These are phyloP conservation scores for Cephus rjabovi DNA, from an alignment of 2,888 invertebrate genomes.

Conservation along the genomic window DNA sequence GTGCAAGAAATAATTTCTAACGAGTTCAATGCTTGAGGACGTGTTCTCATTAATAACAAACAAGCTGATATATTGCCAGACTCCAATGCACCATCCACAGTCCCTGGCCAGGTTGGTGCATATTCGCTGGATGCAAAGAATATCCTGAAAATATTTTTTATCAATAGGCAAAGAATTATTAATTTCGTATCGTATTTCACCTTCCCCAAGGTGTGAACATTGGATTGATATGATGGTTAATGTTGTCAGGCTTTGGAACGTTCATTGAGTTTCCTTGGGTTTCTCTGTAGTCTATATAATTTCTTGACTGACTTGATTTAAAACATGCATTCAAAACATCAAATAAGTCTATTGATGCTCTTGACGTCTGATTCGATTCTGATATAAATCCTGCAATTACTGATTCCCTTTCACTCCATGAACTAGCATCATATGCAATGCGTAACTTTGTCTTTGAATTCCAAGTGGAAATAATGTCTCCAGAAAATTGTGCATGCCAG, in stretches of 20 bases:
- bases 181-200: neutral
- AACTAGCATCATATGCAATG: conserved; percentile 37
- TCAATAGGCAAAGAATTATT: neutral
- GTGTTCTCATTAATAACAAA: conserved; percentile 35
- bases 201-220: conserved; percentile 33
- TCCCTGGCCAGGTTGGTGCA: conserved; percentile 51
- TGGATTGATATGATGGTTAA: conserved; percentile 32
- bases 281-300: conserved; percentile 9
- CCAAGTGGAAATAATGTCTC: conserved; percentile 32
- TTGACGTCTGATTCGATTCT: neutral
- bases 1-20: conserved; percentile 22
- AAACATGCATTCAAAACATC: conserved; percentile 31
- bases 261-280: conserved; percentile 37
- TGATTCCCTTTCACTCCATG: conserved; percentile 7
- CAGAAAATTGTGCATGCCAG: conserved; percentile 22
- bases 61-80: conserved; percentile 44
- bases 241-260: conserved; percentile 38
- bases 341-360: conserved; percentile 7
- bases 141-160: conserved; percentile 31
- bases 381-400: conserved; percentile 42
- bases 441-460: conserved; percentile 29
- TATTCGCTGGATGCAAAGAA: conserved; percentile 54
- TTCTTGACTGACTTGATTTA: conserved; percentile 8
- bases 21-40: conserved; percentile 46
- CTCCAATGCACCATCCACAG: conserved; percentile 50